Percentiles rank a stretch among this genome's conserved stretches.
phyloP scores from a whole-genome alignment of 1,140 invertebrate genomes.

The Drosophila malerkotliana region DNA sequence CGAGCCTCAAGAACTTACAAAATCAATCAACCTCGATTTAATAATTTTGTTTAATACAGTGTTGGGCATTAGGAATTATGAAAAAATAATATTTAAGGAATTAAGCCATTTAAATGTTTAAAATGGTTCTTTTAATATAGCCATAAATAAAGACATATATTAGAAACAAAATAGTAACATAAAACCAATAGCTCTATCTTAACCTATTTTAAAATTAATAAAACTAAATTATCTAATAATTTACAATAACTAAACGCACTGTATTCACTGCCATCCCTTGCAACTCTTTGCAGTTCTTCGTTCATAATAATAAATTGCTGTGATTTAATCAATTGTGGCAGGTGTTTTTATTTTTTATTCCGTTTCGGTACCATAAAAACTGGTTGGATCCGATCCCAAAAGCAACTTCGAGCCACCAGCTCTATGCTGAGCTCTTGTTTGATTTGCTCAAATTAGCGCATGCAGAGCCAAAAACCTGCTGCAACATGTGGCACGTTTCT shows the following conservation, averaged over 20 bases:
- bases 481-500: slow-evolving; percentile 46
- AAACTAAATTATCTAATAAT: background rate
- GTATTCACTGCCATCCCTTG: slow-evolving; percentile 1
- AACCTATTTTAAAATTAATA: too few species aligned
- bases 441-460: slow-evolving; percentile 77
- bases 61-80: background rate
- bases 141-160: too few species aligned
- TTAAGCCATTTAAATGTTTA: too few species aligned
- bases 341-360: slow-evolving; percentile 56
- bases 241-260: background rate
- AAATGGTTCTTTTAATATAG: background rate
- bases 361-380: slow-evolving; percentile 36
- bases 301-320: slow-evolving; percentile 74
- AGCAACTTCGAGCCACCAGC: slow-evolving; percentile 17
- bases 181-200: too few species aligned
- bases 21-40: slow-evolving; percentile 68
- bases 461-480: slow-evolving; percentile 42
- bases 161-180: background rate
- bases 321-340: slow-evolving; percentile 81
- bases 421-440: slow-evolving; percentile 55
- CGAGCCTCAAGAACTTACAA: slow-evolving; percentile 34
- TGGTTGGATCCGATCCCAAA: slow-evolving; percentile 49
- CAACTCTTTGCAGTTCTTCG: slow-evolving; percentile 26
- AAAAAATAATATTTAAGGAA: background rate
- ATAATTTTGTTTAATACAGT: background rate